Conservation (phyloP, 2,113 vertebrate genomes). For the Heterochromis multidens region DNA sequence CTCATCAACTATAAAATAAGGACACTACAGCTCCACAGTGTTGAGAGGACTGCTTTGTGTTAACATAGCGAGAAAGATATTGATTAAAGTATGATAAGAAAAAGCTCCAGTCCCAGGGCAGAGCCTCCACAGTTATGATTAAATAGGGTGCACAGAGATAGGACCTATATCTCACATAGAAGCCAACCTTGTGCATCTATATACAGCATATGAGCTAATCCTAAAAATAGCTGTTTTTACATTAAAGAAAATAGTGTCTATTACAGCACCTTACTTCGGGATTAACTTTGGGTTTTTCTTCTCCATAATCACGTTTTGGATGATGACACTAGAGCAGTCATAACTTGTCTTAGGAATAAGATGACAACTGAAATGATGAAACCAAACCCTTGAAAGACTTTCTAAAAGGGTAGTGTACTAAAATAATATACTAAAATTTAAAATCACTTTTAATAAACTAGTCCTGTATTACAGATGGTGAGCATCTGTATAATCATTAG, state of each 20-base stretch:
- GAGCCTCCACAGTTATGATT: constrained; percentile 66
- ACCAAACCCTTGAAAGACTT: neutral
- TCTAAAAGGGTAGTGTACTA: neutral
- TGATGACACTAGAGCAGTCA: neutral
- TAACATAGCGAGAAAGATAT: constrained; percentile 73
- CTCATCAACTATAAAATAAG: constrained; percentile 20
- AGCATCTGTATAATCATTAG: neutral
- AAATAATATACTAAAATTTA: neutral
- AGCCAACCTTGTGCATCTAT: constrained; percentile 28
- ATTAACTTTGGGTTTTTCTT: neutral
- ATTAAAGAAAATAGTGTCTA: neutral
- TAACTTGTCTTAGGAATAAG: neutral
- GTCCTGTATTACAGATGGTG: neutral
- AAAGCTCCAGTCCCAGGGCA: constrained; percentile 68
- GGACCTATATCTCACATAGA: constrained; percentile 50
- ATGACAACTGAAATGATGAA: neutral
- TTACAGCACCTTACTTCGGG: neutral
- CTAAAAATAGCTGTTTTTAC: neutral
- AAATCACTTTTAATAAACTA: neutral
- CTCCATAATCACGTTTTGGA: neutral
- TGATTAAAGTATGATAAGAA: constrained; percentile 79
- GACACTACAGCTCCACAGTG: constrained; percentile 1
- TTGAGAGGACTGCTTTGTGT: constrained; percentile 64
- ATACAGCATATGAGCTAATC: constrained; percentile 33
- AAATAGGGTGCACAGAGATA: constrained; percentile 58